Percentiles rank a stretch among this genome's conserved stretches.
These are phyloP conservation scores for Phrixothrix hirtus DNA, from an alignment of 2,888 invertebrate species.

Conservation along the genomic window DNA sequence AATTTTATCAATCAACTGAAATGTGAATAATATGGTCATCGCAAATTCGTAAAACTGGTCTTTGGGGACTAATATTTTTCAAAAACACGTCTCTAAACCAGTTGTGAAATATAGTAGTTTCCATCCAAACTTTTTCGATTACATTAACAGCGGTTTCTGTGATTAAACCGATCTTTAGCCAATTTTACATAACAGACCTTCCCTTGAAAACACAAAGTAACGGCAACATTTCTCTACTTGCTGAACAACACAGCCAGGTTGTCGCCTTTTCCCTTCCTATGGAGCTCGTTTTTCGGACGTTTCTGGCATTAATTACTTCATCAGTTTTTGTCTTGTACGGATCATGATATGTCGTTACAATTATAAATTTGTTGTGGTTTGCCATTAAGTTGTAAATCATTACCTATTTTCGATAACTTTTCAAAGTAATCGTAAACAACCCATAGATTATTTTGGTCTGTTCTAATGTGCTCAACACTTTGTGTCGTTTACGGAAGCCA, in stretches of 20 bases:
- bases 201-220: conserved; percentile 47
- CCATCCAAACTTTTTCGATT: conserved; percentile 44
- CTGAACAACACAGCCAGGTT: conserved; percentile 38
- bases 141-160: conserved; percentile 40
- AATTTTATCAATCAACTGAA: no score
- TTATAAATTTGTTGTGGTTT: conserved; percentile 37
- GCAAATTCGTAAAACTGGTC: conserved; percentile 36
- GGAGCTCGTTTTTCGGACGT: conserved; percentile 34
- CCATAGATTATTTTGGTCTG: neutral
- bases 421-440: neutral
- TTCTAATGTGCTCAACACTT: neutral
- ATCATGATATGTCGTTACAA: conserved; percentile 28
- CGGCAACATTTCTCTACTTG: conserved; percentile 42
- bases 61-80: conserved; percentile 27
- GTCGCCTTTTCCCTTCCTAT: conserved; percentile 44
- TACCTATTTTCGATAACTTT: no score
- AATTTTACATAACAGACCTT: conserved; percentile 45
- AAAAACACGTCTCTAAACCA: conserved; percentile 38
- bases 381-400: no score
- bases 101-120: conserved; percentile 25
- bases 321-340: no score
- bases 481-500: neutral
- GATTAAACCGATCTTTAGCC: conserved; percentile 25
- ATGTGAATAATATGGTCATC: conserved; percentile 3
- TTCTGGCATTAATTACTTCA: conserved; percentile 16